Evolutionary conservation across 2,113 vertebrate species (phyloP).

Genomic region (Sylvia atricapilla): DNA sequence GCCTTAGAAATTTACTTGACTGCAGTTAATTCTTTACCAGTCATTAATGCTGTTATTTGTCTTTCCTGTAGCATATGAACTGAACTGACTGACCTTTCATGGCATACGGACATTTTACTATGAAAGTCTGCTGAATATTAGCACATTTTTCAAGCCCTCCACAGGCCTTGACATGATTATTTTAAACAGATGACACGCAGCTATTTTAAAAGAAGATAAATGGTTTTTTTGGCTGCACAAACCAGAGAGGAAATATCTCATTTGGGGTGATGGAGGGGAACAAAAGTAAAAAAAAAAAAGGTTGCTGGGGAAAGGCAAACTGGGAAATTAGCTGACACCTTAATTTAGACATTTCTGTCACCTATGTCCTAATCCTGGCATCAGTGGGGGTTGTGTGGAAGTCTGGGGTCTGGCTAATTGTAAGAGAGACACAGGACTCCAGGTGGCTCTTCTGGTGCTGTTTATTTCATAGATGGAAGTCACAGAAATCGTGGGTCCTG

Average conservation of each 20-base stretch:
- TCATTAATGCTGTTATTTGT: not conserved
- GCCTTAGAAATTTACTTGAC: not conserved
- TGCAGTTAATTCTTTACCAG: slow-evolving; percentile 21
- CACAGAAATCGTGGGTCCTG: too few species aligned
- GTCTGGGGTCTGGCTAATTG: not conserved
- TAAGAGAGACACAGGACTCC: too few species aligned
- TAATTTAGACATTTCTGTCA: not conserved
- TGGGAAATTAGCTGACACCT: not conserved
- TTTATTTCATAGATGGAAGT: too few species aligned
- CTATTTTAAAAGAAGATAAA: slow-evolving; percentile 28
- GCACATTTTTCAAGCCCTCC: slow-evolving; percentile 21
- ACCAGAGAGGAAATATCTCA: not conserved
- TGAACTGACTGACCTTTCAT: slow-evolving; percentile 25
- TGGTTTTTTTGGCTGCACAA: not conserved
- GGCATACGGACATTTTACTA: not conserved
- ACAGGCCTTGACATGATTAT: slow-evolving; percentile 30
- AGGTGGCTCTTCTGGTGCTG: too few species aligned
- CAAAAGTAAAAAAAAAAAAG: not conserved
- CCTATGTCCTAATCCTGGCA: not conserved
- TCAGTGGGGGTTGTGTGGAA: not conserved
- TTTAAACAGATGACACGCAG: slow-evolving; percentile 34
- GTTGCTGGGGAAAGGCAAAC: not conserved
- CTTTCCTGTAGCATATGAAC: not conserved
- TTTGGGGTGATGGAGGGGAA: not conserved
- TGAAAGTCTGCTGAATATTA: slow-evolving; percentile 61